Evolutionary conservation across 1,140 invertebrate genomes (phyloP).

Genomic region (Zaprionus davidi): DNA sequence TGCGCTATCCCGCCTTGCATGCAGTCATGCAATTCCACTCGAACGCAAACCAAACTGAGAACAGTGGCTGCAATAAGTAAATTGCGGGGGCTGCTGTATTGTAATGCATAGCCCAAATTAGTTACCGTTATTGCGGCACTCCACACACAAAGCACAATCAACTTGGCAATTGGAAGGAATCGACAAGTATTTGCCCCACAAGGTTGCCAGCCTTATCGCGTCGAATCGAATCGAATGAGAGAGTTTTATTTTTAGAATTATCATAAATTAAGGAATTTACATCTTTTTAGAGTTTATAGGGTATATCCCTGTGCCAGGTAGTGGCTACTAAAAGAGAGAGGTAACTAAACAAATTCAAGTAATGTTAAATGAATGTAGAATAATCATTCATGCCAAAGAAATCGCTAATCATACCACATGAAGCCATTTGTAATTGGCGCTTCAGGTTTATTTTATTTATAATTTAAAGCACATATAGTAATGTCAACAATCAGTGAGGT

Average conservation of each 20-base stretch:
- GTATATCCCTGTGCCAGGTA: neutral
- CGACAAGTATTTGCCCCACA: neutral
- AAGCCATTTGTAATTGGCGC: no score
- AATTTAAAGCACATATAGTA: no score
- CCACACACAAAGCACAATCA: conserved; percentile 10
- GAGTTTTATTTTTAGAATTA: neutral
- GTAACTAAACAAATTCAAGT: no score
- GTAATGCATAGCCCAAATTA: conserved; percentile 30
- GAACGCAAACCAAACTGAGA: conserved; percentile 48
- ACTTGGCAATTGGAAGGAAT: conserved; percentile 1
- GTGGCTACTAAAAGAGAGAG: no score
- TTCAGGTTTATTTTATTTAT: no score
- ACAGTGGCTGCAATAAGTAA: conserved; percentile 32
- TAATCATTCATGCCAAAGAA: no score
- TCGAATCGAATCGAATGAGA: neutral
- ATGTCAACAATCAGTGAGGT: no score
- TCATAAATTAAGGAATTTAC: neutral
- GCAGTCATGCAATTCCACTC: conserved; percentile 78
- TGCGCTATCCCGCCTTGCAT: conserved; percentile 45
- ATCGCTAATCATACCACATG: no score
- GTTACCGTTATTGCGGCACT: conserved; percentile 19
- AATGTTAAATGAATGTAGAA: no score
- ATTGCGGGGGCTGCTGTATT: conserved; percentile 6
- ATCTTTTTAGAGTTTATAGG: neutral
- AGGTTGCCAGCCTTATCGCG: neutral